Evolutionary conservation across 2,113 vertebrate species (phyloP), one percentile per base, ranked within the genome.

Genomic region (Laticauda colubrina): DNA sequence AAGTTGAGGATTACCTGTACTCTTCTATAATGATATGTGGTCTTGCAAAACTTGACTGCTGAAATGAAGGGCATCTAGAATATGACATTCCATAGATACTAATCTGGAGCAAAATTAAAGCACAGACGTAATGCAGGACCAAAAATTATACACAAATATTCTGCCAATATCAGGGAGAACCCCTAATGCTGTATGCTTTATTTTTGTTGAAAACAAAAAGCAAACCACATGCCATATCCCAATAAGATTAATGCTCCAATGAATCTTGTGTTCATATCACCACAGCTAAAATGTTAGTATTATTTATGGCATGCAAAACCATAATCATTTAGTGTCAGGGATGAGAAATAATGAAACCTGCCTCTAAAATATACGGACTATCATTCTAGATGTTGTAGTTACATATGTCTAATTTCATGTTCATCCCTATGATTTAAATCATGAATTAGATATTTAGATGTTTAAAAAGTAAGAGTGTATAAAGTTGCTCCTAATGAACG

Each of bases 361-460:
- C 87, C 91, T 95, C 94, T 95, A 92, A 97, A 97, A 96, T 96
- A 95, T 53, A 56, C 93, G 94, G 96, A 96, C 95, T 95, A 91
- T 97, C 97, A 97, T 97, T 97, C 95, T 96, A 97, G 97, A 97
- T 96, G 95, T 97, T 95, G 96, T 95, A 96, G 96, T 97, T 94
- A 96, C 96, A 86, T 90, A 91, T 95, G 93, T 95, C 96, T 94
- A 94, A 93, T 97, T 96, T 96, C 94, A 95, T 95, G 96, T 93
- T 93, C 94, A 56, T 92, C 96, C 55, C 96, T 96, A 97, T 96
- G 94, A 94, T 94, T 96, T 95, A 96, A 94, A 93, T 93, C 92
- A 48, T 94, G 92, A 93, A 23, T 94, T 96, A 95, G 95, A 96
- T 97, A 97, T 97, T 97, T 97, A 96, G 96, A 95, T 94, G 92